Percentiles rank a stretch among this genome's conserved stretches.
Evolutionary conservation across 2,113 vertebrate genomes (phyloP).

Genomic region (Sigmodon hispidus): DNA sequence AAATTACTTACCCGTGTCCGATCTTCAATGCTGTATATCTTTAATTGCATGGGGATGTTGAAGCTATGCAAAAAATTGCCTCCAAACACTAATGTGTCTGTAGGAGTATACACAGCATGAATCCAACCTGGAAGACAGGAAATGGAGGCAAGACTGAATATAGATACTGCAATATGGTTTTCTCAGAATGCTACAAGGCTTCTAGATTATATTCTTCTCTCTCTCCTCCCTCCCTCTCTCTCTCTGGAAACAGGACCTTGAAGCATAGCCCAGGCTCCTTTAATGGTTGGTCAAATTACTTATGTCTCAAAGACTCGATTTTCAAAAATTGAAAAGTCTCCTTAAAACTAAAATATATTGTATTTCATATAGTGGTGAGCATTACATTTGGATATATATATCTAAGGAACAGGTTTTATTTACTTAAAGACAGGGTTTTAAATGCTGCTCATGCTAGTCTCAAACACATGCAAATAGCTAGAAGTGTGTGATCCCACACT

Average conservation of each 20-base stretch:
- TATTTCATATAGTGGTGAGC: not conserved
- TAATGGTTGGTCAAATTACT: slow-evolving; percentile 13
- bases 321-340: too few species aligned
- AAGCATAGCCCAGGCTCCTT: not conserved
- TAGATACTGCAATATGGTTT: not conserved
- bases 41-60: slow-evolving; percentile 99
- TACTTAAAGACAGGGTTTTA: not conserved
- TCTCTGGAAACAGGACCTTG: not conserved
- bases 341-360: slow-evolving; percentile 29
- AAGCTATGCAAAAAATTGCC: slow-evolving; percentile 99
- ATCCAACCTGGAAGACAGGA: slow-evolving; percentile 92
- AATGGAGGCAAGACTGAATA: not conserved
- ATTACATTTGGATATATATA: slow-evolving; percentile 38
- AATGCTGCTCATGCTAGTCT: not conserved
- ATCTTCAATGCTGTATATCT: slow-evolving; percentile 98
- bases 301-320: slow-evolving; percentile 41
- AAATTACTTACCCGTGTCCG: slow-evolving; percentile 92
- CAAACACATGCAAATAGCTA: not conserved
- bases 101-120: slow-evolving; percentile 98
- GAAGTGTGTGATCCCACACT: not conserved
- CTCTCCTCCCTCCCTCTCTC: not conserved
- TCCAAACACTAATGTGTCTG: slow-evolving; percentile 97
- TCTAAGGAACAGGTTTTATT: not conserved
- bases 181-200: not conserved
- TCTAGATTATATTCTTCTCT: not conserved